Evolutionary conservation across 2,797 vertebrate genomes (phyloP), one percentile per base, ranked within the genome.

Genomic region (Acomys russatus): DNA sequence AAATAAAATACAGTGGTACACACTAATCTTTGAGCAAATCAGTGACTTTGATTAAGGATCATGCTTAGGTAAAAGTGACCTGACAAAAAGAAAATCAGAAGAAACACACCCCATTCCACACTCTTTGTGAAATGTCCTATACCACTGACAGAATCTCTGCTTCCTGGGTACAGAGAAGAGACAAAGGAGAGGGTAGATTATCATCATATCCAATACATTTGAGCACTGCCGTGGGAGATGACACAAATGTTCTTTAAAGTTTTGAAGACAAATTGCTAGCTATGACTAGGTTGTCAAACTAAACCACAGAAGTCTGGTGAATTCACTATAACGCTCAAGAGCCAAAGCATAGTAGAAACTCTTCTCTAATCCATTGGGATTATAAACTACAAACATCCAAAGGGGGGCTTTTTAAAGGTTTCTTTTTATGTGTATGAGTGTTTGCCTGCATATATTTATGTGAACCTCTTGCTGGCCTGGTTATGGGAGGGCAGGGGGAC

Each of bases 81-180:
- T 71, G 92, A 12, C 56, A 85, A 74, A 15, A 73, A 94, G 15
- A 51, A 93, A 91, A 63, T 30, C 44, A 59, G n/a, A 73, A 68
- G 74, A 91, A 61, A 12, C 11, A 38, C 9, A n/a, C 78, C 54
- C 68, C 61, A 14, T n/a, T n/a, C n/a, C n/a, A 3, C 11, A 33
- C 38, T 96, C 91, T 49, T 14, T 84, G 10, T 33, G 63, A 68
- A 7, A 5, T 22, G 15, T 22, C 25, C 54, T 61, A 20, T 44
- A 18, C 14, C n/a, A 61, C 0, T 30, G 11, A 80, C 49, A 66
- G 2, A 30, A 38, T 64, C 3, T 79, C 28, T 83, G 9, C 35
- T 71, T 63, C 8, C 77, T 73, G 73, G 22, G 33, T 17, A 59
- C 38, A 30, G 14, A 64, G 9, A 87, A 17, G 12, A 78, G 28